These are phyloP conservation scores for Xerus inauris DNA, from an alignment of 2,113 vertebrate genomes.

Conservation along the genomic window DNA sequence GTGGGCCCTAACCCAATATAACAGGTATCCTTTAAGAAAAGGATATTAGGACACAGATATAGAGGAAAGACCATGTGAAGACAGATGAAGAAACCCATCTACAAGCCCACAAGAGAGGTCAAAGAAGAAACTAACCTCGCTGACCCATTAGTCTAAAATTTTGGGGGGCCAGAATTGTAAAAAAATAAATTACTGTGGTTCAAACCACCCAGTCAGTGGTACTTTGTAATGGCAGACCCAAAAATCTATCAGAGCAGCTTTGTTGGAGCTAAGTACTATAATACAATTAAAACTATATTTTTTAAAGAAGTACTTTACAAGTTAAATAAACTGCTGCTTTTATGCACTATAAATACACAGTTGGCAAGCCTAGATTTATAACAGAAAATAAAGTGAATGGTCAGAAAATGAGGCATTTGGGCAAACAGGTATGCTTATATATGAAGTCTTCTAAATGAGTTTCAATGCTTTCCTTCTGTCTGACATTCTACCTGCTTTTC, in stretches of 20 bases:
- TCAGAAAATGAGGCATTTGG: slow-evolving; percentile 35
- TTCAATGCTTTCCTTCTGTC: not conserved
- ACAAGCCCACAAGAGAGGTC: not conserved
- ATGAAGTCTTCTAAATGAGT: slow-evolving; percentile 19
- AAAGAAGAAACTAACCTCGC: not conserved
- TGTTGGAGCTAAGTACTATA: slow-evolving; percentile 10
- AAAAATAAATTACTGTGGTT: not conserved
- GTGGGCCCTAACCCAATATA: not conserved
- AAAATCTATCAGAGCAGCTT: not conserved
- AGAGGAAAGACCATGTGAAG: not conserved
- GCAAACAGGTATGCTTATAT: not conserved
- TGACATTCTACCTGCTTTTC: not conserved
- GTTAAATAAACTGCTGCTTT: slow-evolving; percentile 41
- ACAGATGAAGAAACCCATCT: not conserved
- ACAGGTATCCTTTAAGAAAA: not conserved
- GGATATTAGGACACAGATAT: not conserved
- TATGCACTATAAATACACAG: not conserved
- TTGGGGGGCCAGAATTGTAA: not conserved
- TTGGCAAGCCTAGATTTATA: not conserved
- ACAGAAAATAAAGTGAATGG: slow-evolving; percentile 19
- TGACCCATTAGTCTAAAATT: not conserved
- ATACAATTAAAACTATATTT: slow-evolving; percentile 21
- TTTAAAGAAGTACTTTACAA: slow-evolving; percentile 33
- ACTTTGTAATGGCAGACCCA: not conserved
- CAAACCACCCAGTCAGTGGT: not conserved